A percentile compares a stretch with the other conserved stretches of the same genome.
phyloP scores from a whole-genome alignment of 2,113 vertebrate species.

The Dendrocopos noguchii region DNA sequence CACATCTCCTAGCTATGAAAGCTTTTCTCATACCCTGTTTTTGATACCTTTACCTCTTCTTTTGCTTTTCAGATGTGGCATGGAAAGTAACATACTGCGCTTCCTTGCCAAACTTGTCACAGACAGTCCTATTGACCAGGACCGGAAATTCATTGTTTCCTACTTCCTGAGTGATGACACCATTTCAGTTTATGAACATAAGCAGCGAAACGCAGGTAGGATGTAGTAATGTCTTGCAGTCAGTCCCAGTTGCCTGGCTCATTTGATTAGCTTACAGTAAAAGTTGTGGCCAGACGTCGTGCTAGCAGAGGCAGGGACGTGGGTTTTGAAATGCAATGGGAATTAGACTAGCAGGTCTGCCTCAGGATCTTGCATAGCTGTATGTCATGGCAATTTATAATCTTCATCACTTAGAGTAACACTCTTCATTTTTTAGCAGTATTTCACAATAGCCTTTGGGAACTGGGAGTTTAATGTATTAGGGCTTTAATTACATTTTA shows the following conservation, averaged over 20 bases:
- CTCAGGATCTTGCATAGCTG: not conserved
- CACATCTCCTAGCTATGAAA: not conserved
- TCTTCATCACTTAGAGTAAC: not conserved
- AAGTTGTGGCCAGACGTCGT: not conserved
- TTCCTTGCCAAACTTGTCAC: conserved; percentile 83
- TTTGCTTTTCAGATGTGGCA: conserved; percentile 74
- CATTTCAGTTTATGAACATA: conserved; percentile 84
- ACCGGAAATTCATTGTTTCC: conserved; percentile 84
- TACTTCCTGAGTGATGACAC: conserved; percentile 88
- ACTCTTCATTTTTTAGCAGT: not conserved
- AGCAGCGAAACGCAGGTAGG: conserved; percentile 87
- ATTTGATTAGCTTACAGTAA: not conserved
- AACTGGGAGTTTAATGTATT: not conserved
- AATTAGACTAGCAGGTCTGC: not conserved
- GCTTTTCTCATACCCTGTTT: not conserved
- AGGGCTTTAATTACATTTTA: conserved; percentile 21
- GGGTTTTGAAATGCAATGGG: not conserved
- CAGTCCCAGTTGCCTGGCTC: not conserved
- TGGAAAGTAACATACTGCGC: conserved; percentile 81
- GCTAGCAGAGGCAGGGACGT: not conserved
- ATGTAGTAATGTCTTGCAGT: not conserved
- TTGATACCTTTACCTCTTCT: conserved; percentile 1
- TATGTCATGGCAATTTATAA: not conserved
- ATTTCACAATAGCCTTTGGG: not conserved
- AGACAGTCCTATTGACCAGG: conserved; percentile 66